phyloP scores from a whole-genome alignment of 2,888 invertebrate genomes.

The Lithophane semibrunnea region DNA sequence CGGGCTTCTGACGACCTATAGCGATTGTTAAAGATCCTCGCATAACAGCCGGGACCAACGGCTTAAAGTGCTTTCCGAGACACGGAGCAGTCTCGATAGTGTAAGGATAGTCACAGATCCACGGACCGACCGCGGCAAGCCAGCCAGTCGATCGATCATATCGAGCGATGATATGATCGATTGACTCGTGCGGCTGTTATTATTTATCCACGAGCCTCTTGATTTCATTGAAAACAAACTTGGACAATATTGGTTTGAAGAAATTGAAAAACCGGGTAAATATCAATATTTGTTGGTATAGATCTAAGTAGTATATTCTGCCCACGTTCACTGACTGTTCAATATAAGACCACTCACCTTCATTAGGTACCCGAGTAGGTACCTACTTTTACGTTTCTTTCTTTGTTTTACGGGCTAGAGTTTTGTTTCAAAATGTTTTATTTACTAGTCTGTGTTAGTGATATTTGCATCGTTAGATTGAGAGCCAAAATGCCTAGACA shows the following conservation, averaged over 20 bases:
- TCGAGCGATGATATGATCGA: no score
- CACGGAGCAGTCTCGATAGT: no score
- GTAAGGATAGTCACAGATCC: no score
- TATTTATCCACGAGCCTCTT: not conserved
- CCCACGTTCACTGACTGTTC: conserved; percentile 17
- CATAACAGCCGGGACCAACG: not conserved
- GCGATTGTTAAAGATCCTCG: not conserved
- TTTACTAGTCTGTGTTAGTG: not conserved
- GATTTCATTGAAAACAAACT: conserved; percentile 26
- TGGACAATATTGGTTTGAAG: conserved; percentile 9
- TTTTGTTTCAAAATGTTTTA: conserved; percentile 19
- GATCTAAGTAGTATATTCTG: conserved; percentile 21
- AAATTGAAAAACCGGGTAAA: conserved; percentile 30
- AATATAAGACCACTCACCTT: conserved; percentile 18
- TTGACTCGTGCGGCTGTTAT: not conserved
- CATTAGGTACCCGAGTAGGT: conserved; percentile 19
- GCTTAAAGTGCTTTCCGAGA: no score
- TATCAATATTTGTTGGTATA: conserved; percentile 24
- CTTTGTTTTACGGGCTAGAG: not conserved
- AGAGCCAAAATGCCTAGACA: not conserved
- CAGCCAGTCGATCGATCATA: not conserved
- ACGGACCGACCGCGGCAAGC: not conserved
- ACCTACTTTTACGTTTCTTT: not conserved
- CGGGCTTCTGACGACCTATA: not conserved
- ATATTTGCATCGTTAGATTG: not conserved